A percentile compares a stretch with the other conserved stretches of the same genome.
These are phyloP conservation scores for Barbus barbus DNA, from an alignment of 2,113 vertebrate species.

Conservation along the genomic window DNA sequence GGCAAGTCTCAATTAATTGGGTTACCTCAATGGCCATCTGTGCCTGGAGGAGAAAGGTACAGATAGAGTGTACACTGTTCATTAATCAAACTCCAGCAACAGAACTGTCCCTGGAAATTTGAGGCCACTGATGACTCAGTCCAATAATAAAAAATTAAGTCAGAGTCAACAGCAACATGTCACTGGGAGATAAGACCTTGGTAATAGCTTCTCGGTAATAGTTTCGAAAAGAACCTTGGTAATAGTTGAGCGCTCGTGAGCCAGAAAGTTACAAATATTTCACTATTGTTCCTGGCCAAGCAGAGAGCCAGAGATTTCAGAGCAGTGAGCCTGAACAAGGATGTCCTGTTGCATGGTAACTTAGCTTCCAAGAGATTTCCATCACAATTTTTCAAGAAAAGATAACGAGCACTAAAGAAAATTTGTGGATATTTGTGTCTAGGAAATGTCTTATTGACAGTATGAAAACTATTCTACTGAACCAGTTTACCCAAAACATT, in stretches of 20 bases:
- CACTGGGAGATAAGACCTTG: conserved; percentile 33
- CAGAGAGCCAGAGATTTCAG: conserved; percentile 18
- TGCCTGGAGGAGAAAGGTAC: conserved; percentile 17
- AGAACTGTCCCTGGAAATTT: conserved; percentile 21
- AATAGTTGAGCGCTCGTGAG: not conserved
- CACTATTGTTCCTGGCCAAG: conserved; percentile 1
- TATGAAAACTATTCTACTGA: not conserved
- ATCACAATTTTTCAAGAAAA: not conserved
- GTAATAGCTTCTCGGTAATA: conserved; percentile 26
- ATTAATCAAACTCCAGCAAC: conserved; percentile 33
- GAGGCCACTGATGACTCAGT: conserved; percentile 4
- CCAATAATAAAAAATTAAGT: conserved; percentile 6
- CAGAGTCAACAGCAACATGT: conserved; percentile 23
- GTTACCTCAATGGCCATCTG: conserved; percentile 40
- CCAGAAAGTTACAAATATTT: no score
- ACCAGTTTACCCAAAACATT: not conserved
- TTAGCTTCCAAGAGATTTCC: conserved; percentile 1
- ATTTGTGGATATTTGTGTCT: not conserved
- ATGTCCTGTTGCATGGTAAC: conserved; percentile 6
- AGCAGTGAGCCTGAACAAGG: not conserved
- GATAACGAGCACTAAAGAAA: not conserved
- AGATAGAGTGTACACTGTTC: conserved; percentile 20
- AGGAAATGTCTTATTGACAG: conserved; percentile 42
- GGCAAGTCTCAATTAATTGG: conserved; percentile 34
- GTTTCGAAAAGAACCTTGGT: conserved; percentile 12